Conservation (phyloP, 2,797 vertebrate species). For the Thamnophis elegans region DNA sequence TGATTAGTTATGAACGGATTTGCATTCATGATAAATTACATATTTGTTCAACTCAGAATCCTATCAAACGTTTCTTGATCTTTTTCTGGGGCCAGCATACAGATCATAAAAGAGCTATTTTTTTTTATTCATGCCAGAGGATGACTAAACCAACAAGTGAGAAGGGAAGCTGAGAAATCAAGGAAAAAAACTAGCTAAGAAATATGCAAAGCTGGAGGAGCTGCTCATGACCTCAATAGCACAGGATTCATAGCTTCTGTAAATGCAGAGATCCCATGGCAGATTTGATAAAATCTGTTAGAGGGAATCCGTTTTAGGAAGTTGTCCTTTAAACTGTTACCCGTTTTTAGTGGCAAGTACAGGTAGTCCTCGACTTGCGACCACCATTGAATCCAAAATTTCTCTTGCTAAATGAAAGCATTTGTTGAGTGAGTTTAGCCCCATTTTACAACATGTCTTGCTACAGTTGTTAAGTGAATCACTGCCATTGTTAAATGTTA, state of each 20-base stretch:
- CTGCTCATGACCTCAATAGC: background rate
- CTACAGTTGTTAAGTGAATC: background rate
- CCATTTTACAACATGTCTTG: background rate
- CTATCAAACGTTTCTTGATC: background rate
- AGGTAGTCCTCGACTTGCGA: background rate
- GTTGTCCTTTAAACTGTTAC: background rate
- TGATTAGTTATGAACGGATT: background rate
- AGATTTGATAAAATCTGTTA: background rate
- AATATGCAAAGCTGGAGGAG: background rate
- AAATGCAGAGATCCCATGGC: background rate
- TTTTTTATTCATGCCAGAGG: background rate
- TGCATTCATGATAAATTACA: background rate
- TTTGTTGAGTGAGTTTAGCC: background rate
- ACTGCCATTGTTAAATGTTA: background rate
- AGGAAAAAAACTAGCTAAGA: background rate
- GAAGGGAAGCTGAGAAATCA: background rate
- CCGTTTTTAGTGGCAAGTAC: background rate
- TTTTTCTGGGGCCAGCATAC: background rate
- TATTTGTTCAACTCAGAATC: background rate
- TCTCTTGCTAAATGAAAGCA: background rate
- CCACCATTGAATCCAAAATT: background rate
- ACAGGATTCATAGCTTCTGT: background rate
- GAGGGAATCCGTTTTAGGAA: background rate
- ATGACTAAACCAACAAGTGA: background rate
- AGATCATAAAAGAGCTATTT: background rate